Percentiles rank a stretch among this genome's conserved stretches.
phyloP scores from a whole-genome alignment of 2,888 invertebrate genomes.

The Carcina quercana region DNA sequence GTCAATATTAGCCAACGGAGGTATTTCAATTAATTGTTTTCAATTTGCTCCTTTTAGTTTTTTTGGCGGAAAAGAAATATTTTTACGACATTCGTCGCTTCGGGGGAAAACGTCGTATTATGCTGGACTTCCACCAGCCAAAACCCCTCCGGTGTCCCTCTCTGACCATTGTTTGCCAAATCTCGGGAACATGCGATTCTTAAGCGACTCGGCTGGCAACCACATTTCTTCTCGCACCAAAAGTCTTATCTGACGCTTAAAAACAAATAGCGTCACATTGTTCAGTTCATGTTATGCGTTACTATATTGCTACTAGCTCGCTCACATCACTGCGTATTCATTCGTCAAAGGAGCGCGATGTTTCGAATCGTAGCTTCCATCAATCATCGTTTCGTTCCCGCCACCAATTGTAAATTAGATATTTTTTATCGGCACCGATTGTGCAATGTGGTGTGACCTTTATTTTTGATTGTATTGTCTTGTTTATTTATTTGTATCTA shows the following conservation, averaged over 20 bases:
- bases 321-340: neutral
- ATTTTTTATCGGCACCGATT: constrained; percentile 37
- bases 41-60: neutral
- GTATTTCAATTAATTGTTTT: neutral
- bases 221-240: too few relatives aligned
- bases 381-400: constrained; percentile 45
- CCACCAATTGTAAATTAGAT: constrained; percentile 40
- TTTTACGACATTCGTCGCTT: constrained; percentile 7
- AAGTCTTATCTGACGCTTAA: too few relatives aligned
- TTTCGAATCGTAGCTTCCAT: constrained; percentile 32
- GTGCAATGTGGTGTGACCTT: constrained; percentile 27
- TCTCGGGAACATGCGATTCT: too few relatives aligned
- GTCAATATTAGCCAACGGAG: too few relatives aligned
- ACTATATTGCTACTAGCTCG: neutral
- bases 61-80: constrained; percentile 1
- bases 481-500: constrained; percentile 15
- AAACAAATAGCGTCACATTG: too few relatives aligned
- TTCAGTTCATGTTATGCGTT: too few relatives aligned
- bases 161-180: too few relatives aligned
- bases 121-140: too few relatives aligned
- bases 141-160: too few relatives aligned
- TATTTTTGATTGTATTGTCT: constrained; percentile 16
- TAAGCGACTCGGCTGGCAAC: too few relatives aligned
- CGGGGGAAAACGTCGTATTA: too few relatives aligned
- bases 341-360: constrained; percentile 17